Conservation (phyloP, 1,140 invertebrate genomes). For the Drosophila truncata region DNA sequence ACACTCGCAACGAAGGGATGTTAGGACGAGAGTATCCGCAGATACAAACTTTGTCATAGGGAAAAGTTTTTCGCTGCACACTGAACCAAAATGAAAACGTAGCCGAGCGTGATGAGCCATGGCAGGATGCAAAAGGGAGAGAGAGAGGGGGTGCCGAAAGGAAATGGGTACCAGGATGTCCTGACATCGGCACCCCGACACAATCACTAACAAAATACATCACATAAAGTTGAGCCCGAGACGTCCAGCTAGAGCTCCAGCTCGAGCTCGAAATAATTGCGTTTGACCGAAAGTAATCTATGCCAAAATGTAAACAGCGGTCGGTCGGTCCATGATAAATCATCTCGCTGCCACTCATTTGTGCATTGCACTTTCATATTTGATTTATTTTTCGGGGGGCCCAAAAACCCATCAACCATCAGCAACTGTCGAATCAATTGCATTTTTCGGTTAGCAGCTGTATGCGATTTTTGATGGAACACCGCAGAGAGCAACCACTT, state of each 20-base stretch:
- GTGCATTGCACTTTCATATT: slow-evolving; percentile 25
- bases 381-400: slow-evolving; percentile 28
- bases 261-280: slow-evolving; percentile 64
- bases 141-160: background rate
- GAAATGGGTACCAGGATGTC: slow-evolving; percentile 11
- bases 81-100: slow-evolving; percentile 63
- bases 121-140: slow-evolving; percentile 9
- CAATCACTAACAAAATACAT: slow-evolving; percentile 41
- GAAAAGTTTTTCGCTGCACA: slow-evolving; percentile 57
- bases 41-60: slow-evolving; percentile 64
- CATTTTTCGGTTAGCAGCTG: slow-evolving; percentile 57
- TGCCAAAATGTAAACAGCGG: slow-evolving; percentile 49
- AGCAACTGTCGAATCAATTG: slow-evolving; percentile 47
- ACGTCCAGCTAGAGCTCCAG: slow-evolving; percentile 22
- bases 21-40: slow-evolving; percentile 53
- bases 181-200: slow-evolving; percentile 42
- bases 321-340: slow-evolving; percentile 30
- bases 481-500: slow-evolving; percentile 49
- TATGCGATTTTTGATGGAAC: slow-evolving; percentile 49
- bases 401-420: slow-evolving; percentile 30
- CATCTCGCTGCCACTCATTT: slow-evolving; percentile 30
- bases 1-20: slow-evolving; percentile 45
- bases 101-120: slow-evolving; percentile 44
- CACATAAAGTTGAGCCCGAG: slow-evolving; percentile 31
- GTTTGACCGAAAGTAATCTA: slow-evolving; percentile 54